A percentile compares a stretch with the other conserved stretches of the same genome.
Conservation (phyloP, 2,888 invertebrate genomes). For the Habrosyne pyritoides region DNA sequence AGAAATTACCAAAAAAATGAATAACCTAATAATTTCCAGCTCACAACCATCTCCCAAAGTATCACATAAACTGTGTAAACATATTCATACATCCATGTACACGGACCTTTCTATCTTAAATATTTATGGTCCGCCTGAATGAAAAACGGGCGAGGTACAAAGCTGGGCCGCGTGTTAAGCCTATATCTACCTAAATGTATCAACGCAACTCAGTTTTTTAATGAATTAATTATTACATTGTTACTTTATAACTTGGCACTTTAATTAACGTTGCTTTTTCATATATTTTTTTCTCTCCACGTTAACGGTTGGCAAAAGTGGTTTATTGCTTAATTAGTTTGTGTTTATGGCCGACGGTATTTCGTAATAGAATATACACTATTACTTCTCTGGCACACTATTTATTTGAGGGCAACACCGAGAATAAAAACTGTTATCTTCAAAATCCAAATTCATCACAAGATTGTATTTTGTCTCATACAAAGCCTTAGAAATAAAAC, state of each 20-base stretch:
- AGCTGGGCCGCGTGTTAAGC: slow-evolving; percentile 20
- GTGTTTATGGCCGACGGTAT: too few relatives aligned
- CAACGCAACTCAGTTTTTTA: slow-evolving; percentile 5
- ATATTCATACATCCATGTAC: slow-evolving; percentile 7
- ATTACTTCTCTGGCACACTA: too few relatives aligned
- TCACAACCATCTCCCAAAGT: neutral
- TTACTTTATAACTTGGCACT: slow-evolving; percentile 15
- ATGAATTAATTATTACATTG: slow-evolving; percentile 32
- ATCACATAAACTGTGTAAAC: slow-evolving; percentile 9
- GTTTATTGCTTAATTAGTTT: neutral
- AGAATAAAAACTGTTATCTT: too few relatives aligned
- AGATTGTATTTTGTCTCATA: too few relatives aligned
- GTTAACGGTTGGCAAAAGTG: neutral
- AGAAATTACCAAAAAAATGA: too few relatives aligned
- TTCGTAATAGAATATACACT: too few relatives aligned
- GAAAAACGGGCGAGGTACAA: slow-evolving; percentile 36
- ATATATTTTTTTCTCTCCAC: neutral
- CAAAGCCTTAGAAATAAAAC: too few relatives aligned
- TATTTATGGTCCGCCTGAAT: slow-evolving; percentile 37
- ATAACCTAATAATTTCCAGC: neutral
- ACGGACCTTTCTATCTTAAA: slow-evolving; percentile 36
- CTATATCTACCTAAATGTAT: slow-evolving; percentile 19
- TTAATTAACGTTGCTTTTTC: neutral
- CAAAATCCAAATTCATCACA: too few relatives aligned
- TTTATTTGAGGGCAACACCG: too few relatives aligned